Conservation (phyloP, 2,113 vertebrate genomes). For the Ammodytes dubius region DNA sequence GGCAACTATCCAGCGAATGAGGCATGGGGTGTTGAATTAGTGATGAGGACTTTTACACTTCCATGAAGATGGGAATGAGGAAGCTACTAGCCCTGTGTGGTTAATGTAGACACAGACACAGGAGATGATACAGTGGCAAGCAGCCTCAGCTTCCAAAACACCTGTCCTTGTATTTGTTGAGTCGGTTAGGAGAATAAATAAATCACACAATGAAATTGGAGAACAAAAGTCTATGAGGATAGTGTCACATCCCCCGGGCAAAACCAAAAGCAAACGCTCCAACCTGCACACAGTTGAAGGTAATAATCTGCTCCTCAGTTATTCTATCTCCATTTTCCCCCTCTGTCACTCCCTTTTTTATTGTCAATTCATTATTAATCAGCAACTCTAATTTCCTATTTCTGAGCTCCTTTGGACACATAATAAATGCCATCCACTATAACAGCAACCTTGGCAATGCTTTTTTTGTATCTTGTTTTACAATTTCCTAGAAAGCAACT, state of each 20-base stretch:
- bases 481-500: neutral
- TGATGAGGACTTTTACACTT: slow-evolving; percentile 31
- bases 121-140: slow-evolving; percentile 7
- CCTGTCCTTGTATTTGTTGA: neutral
- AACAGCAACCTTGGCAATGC: neutral
- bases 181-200: slow-evolving; percentile 30
- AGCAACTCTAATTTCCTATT: neutral
- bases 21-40: slow-evolving; percentile 34
- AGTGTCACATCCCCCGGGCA: neutral
- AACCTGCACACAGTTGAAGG: neutral
- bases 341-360: neutral
- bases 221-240: slow-evolving; percentile 21
- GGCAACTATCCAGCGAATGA: slow-evolving; percentile 16
- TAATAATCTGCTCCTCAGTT: neutral
- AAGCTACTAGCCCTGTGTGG: slow-evolving; percentile 8
- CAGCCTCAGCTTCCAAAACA: slow-evolving; percentile 6
- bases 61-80: slow-evolving; percentile 14
- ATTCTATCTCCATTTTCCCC: neutral
- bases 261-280: neutral
- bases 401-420: neutral
- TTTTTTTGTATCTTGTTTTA: neutral
- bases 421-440: neutral
- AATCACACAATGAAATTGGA: slow-evolving; percentile 27
- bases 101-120: neutral
- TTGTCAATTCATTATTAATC: neutral